Evolutionary conservation across 2,888 invertebrate genomes (phyloP).

Genomic region (Hyppa rectilinea): DNA sequence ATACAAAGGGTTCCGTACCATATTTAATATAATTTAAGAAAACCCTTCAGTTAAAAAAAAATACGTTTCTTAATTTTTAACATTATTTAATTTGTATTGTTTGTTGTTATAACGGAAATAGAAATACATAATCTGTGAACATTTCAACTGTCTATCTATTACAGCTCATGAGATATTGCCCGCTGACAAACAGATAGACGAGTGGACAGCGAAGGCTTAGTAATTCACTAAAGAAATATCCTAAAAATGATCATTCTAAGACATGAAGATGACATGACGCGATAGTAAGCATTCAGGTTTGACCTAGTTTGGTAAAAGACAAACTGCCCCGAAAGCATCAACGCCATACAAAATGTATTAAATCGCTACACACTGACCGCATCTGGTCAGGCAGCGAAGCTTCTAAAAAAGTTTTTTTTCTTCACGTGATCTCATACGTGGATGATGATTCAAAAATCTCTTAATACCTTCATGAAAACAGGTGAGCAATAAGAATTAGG

Average conservation of each 20-base stretch:
- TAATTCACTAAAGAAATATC: too few species aligned
- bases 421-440: neutral
- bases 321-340: neutral
- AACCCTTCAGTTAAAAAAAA: too few species aligned
- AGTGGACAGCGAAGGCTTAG: too few species aligned
- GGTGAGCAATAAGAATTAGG: neutral
- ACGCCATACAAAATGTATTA: conserved; percentile 10
- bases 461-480: neutral
- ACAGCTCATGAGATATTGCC: too few species aligned
- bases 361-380: neutral
- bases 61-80: too few species aligned
- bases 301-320: conserved; percentile 2
- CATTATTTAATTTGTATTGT: too few species aligned
- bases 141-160: too few species aligned
- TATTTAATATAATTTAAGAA: too few species aligned
- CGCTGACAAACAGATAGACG: too few species aligned
- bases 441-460: conserved; percentile 16
- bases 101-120: too few species aligned
- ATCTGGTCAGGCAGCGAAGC: neutral
- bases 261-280: neutral
- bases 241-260: neutral
- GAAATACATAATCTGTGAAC: too few species aligned
- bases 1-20: too few species aligned
- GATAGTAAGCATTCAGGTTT: neutral
- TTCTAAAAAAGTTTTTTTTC: neutral